These are phyloP conservation scores for Rhea americana DNA, from an alignment of 2,113 vertebrate genomes.

Conservation along the genomic window DNA sequence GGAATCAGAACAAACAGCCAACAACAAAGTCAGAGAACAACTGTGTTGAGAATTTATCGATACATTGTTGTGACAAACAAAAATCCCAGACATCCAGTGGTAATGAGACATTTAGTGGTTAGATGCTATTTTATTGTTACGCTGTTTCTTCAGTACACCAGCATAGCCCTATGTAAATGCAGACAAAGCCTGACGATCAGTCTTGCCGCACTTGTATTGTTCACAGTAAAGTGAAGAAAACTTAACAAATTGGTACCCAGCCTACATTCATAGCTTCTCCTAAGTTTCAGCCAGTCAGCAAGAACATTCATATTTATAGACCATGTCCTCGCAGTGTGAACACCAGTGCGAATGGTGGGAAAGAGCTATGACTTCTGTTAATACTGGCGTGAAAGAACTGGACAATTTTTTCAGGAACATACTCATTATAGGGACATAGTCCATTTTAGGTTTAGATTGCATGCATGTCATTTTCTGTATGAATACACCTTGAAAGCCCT, in stretches of 20 bases:
- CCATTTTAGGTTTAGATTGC: neutral
- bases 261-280: neutral
- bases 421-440: neutral
- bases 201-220: neutral
- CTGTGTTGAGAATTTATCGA: neutral
- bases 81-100: neutral
- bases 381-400: neutral
- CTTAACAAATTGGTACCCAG: neutral
- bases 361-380: neutral
- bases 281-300: neutral
- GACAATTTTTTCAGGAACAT: neutral
- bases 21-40: neutral
- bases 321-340: neutral
- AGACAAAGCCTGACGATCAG: neutral
- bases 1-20: neutral
- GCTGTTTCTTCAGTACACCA: neutral
- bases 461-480: neutral
- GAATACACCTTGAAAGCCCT: neutral
- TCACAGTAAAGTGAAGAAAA: neutral
- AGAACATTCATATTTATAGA: neutral
- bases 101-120: neutral
- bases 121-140: rapidly evolving
- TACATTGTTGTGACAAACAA: neutral
- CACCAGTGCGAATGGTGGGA: neutral
- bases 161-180: neutral